Evolutionary conservation across 1,140 invertebrate genomes (phyloP).

Genomic region (Glomeris maerens): DNA sequence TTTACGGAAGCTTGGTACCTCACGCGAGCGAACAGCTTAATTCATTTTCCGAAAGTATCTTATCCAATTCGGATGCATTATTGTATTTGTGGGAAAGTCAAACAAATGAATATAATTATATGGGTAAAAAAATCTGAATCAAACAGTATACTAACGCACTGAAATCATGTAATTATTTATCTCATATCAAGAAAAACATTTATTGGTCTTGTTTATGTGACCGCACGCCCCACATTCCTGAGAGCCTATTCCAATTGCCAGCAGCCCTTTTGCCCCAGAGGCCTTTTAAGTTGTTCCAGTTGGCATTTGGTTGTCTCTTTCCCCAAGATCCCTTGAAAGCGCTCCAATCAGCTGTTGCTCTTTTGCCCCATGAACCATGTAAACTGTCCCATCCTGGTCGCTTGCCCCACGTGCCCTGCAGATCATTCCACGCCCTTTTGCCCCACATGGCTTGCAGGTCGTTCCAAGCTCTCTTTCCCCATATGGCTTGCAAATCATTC

Average conservation of each 20-base stretch:
- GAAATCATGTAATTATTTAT: no score
- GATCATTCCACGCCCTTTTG: slow-evolving; percentile 19
- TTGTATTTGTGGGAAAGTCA: no score
- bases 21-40: no score
- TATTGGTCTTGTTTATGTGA: neutral
- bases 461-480: slow-evolving; percentile 16
- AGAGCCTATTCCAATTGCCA: slow-evolving; percentile 54
- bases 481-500: slow-evolving; percentile 13
- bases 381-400: slow-evolving; percentile 45
- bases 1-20: no score
- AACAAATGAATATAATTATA: no score
- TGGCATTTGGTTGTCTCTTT: slow-evolving; percentile 4
- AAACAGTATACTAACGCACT: no score
- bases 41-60: no score
- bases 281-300: slow-evolving; percentile 26
- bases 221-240: slow-evolving; percentile 55
- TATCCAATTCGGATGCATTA: no score
- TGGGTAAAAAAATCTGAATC: no score
- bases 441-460: slow-evolving; percentile 16
- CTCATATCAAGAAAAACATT: neutral
- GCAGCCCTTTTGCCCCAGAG: slow-evolving; percentile 50
- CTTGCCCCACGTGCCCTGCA: slow-evolving; percentile 28
- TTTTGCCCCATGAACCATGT: slow-evolving; percentile 47
- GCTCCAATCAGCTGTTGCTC: slow-evolving; percentile 29
- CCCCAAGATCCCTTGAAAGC: slow-evolving; percentile 8